Base-by-base conservation (phyloP, 2,113 vertebrate genomes). In the Monopterus albus region DNA sequence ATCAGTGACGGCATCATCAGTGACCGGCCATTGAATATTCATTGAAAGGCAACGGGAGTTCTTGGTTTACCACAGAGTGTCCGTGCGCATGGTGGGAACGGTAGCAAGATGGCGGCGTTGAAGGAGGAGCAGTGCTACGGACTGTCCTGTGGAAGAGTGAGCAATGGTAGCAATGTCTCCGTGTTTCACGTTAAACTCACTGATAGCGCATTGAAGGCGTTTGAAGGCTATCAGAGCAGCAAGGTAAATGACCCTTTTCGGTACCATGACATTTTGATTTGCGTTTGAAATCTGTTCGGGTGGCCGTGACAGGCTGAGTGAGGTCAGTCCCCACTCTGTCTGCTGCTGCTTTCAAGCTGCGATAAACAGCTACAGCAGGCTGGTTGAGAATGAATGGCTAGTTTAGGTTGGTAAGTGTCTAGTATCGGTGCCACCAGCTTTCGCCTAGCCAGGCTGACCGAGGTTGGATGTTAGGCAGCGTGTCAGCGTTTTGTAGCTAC, bases 91-190 rank as follows among this genome's bases (percentile, higher is more conserved):
- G 92, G 93, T 93, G 92, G 93, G 90, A 93, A 94, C 93, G 95
- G 93, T 92, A 94, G 94, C 93, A 97, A 98, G 95, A 98, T 97
- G 96, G 96, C 96, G 96, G 95, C 96, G 91, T 93, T 98, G 95
- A 95, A 96, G 95, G 95, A 97, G 95, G 94, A 94, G 92, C 94
- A 92, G 94, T 94, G 95, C 89, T 98, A 97, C 91, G 96, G 95
- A 90, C 93, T 98, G 95, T 97, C 96, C 91, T 98, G 96, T 93
- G 96, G 96, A 80, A 95, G 95, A 91, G 95, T 96, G 86, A 94
- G 94, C 94, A 94, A 95, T 68, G 95, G 95, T 71, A 95, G 93
- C 88, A 94, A 93, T 87, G 91, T 97, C 86, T 97, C 96, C 35
- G 95, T 97, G 64, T 96, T 96, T 72, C 96, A 98, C 91, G 96